These are phyloP conservation scores for Sipha maydis DNA, from an alignment of 2,888 invertebrate species.

Conservation along the genomic window DNA sequence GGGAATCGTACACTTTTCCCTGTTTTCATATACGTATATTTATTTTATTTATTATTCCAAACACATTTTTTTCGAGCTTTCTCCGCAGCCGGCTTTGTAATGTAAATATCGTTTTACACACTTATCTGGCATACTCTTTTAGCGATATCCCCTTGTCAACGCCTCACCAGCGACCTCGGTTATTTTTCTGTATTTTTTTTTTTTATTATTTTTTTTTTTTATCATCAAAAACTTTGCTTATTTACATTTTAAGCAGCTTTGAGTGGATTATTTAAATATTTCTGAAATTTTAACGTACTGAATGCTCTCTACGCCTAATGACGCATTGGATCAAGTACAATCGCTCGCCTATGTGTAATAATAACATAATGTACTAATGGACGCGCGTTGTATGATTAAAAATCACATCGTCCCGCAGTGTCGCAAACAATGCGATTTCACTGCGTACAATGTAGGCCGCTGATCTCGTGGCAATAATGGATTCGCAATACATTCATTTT, in stretches of 20 bases:
- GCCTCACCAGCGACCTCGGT: conserved; percentile 21
- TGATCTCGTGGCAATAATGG: not conserved
- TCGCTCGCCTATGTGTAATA: not conserved
- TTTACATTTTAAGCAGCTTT: conserved; percentile 54
- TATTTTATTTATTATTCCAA: conserved; percentile 60
- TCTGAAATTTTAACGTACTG: conserved; percentile 1
- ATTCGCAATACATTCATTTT: not conserved
- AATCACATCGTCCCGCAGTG: not conserved
- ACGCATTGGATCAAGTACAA: not conserved
- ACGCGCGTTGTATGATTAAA: no score
- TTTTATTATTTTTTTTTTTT: conserved; percentile 7
- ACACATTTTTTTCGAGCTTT: conserved; percentile 47
- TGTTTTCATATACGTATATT: not conserved
- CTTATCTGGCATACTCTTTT: conserved; percentile 59
- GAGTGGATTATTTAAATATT: not conserved
- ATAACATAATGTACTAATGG: not conserved
- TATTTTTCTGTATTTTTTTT: not conserved
- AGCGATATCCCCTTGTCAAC: conserved; percentile 61
- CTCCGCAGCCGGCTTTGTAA: conserved; percentile 58
- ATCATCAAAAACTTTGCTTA: conserved; percentile 34
- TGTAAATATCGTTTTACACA: conserved; percentile 61
- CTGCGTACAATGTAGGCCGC: not conserved
- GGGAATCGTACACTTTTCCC: conserved; percentile 26
- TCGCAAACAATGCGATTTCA: not conserved
- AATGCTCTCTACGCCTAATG: not conserved